These are phyloP conservation scores for Gymnocypris eckloni DNA, from an alignment of 2,797 vertebrate species.

Conservation along the genomic window DNA sequence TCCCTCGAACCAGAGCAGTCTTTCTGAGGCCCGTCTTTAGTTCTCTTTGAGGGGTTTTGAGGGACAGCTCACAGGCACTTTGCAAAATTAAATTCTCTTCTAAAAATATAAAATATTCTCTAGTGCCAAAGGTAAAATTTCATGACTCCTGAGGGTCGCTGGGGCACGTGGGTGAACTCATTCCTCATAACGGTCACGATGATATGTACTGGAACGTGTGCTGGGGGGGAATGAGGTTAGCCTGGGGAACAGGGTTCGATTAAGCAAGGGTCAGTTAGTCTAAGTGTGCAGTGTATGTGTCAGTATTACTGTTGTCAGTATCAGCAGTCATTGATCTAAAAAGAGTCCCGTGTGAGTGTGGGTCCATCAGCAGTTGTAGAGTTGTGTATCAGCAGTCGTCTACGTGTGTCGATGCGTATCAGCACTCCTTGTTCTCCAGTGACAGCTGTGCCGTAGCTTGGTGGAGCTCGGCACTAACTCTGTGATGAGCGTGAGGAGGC, in stretches of 20 bases:
- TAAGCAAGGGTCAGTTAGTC: conserved; percentile 27
- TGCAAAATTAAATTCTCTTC: conserved; percentile 55
- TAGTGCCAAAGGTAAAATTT: conserved; percentile 56
- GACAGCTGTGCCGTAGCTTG: conserved; percentile 91
- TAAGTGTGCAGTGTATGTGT: conserved; percentile 26
- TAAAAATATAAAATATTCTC: conserved; percentile 49
- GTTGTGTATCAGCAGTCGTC: conserved; percentile 48
- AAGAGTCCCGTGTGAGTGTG: conserved; percentile 21
- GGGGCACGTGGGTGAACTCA: conserved; percentile 48
- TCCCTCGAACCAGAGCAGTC: neutral
- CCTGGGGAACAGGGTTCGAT: neutral
- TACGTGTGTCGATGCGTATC: conserved; percentile 63
- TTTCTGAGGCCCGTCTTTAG: conserved; percentile 10
- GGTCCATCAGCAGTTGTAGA: conserved; percentile 34
- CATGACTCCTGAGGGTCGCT: conserved; percentile 70
- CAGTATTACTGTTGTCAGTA: conserved; percentile 46
- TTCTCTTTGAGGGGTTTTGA: conserved; percentile 60
- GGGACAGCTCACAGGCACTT: conserved; percentile 60
- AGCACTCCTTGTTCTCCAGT: conserved; percentile 91
- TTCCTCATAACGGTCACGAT: conserved; percentile 24
- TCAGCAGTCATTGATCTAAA: conserved; percentile 40
- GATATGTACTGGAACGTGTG: conserved; percentile 28
- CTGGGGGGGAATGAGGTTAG: neutral
- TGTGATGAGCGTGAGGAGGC: conserved; percentile 70
- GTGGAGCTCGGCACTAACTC: conserved; percentile 87